phyloP scores from a whole-genome alignment of 2,797 vertebrate genomes.

The Fistularia tabacaria region DNA sequence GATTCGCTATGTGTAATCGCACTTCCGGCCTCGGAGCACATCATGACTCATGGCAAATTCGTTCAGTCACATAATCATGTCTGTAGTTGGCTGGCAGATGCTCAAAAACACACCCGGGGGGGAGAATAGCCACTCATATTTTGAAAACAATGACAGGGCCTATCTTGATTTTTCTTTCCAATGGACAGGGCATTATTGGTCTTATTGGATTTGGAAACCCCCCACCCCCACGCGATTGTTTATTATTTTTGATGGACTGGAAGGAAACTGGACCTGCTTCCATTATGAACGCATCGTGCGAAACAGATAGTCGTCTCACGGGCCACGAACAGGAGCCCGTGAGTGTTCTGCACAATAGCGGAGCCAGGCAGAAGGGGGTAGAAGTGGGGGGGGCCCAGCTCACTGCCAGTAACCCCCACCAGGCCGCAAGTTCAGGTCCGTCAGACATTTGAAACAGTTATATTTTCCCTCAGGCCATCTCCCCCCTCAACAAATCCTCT shows the following conservation, averaged over 20 bases:
- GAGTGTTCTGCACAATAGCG: too few relatives aligned
- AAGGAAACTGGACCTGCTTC: conserved; percentile 31
- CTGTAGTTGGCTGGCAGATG: conserved; percentile 40
- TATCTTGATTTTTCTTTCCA: conserved; percentile 25
- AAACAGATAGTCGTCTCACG: too few relatives aligned
- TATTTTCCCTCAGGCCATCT: too few relatives aligned
- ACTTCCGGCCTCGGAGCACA: conserved; percentile 48
- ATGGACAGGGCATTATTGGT: conserved; percentile 31
- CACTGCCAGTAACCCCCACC: too few relatives aligned
- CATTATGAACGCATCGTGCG: conserved; percentile 2
- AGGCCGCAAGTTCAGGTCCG: too few relatives aligned
- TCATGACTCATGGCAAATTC: conserved; percentile 60
- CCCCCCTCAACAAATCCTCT: too few relatives aligned
- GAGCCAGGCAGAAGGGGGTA: too few relatives aligned
- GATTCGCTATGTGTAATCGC: conserved; percentile 47
- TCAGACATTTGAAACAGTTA: too few relatives aligned
- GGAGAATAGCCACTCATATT: conserved; percentile 34
- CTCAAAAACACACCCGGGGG: conserved; percentile 35
- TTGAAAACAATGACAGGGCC: conserved; percentile 23
- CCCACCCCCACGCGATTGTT: conserved; percentile 2
- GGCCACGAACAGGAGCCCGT: too few relatives aligned
- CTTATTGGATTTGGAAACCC: conserved; percentile 17
- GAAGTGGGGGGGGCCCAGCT: too few relatives aligned
- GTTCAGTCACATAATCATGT: conserved; percentile 51
- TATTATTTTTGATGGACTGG: conserved; percentile 13